These are phyloP conservation scores for Lordiphosa collinella DNA, from an alignment of 1,140 invertebrate species.

Conservation along the genomic window DNA sequence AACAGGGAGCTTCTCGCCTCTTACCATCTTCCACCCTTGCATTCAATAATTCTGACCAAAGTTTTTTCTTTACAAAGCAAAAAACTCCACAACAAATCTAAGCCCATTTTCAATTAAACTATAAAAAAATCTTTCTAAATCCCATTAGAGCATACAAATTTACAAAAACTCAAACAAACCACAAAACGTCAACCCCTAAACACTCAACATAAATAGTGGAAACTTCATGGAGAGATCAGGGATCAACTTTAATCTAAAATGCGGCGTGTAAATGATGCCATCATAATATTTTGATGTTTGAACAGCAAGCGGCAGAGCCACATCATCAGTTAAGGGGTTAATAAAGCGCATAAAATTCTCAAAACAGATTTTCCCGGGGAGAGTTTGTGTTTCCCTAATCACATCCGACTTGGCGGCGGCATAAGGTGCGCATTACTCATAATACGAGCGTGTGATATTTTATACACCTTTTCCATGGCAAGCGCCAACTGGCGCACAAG, in stretches of 20 bases:
- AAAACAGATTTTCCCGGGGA: constrained; percentile 23
- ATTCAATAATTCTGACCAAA: too few relatives aligned
- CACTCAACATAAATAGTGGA: constrained; percentile 1
- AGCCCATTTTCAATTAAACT: constrained; percentile 1
- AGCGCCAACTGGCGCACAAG: constrained; percentile 45
- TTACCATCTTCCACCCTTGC: too few relatives aligned
- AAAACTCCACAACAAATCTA: neutral
- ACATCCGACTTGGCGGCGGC: constrained; percentile 67
- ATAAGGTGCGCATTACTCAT: constrained; percentile 79
- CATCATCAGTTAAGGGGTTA: constrained; percentile 71
- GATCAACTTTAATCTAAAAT: constrained; percentile 69
- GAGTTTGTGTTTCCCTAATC: constrained; percentile 38
- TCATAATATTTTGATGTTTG: constrained; percentile 75
- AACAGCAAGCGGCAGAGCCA: constrained; percentile 23
- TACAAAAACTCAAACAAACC: constrained; percentile 18
- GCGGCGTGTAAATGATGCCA: constrained; percentile 77
- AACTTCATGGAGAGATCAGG: constrained; percentile 26
- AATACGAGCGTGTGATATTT: constrained; percentile 65
- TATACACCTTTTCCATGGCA: constrained; percentile 22
- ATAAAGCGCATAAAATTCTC: constrained; percentile 56
- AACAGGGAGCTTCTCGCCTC: too few relatives aligned
- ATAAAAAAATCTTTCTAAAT: constrained; percentile 25
- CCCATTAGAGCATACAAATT: constrained; percentile 60
- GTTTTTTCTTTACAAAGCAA: too few relatives aligned
- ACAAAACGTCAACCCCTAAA: constrained; percentile 24